These are phyloP conservation scores for Cosmopolites sordidus DNA, from an alignment of 2,888 invertebrate species.

Conservation along the genomic window DNA sequence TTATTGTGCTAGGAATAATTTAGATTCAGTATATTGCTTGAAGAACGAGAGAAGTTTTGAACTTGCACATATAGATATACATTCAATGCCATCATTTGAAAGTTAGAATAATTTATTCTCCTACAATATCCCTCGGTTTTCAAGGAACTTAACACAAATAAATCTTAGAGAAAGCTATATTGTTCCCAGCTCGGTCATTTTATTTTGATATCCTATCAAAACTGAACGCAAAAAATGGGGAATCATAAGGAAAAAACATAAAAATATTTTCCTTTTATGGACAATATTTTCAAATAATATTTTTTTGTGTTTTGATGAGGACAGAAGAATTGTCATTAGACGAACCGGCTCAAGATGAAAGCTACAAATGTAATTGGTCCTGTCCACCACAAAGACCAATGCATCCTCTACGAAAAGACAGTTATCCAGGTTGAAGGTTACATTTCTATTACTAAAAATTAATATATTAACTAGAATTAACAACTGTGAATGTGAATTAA, in stretches of 20 bases:
- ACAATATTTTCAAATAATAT: neutral
- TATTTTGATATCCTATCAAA: constrained; percentile 1
- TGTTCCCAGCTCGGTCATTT: neutral
- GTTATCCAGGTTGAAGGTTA: constrained; percentile 32
- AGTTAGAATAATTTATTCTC: constrained; percentile 5
- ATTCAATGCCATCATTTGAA: neutral
- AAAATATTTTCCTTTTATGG: no score
- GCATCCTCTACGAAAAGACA: constrained; percentile 8
- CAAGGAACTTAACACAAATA: neutral
- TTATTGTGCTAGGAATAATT: neutral
- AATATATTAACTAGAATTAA: constrained; percentile 28
- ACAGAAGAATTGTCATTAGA: constrained; percentile 20
- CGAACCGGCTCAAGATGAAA: constrained; percentile 34
- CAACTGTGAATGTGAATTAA: no score
- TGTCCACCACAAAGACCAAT: constrained; percentile 17
- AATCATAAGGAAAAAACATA: no score
- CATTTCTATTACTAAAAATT: constrained; percentile 21
- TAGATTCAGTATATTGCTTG: neutral
- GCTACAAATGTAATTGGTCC: constrained; percentile 29
- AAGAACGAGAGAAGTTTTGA: neutral
- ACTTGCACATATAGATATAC: neutral
- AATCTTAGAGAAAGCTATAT: neutral
- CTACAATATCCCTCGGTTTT: neutral
- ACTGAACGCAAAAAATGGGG: neutral
- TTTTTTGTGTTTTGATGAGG: neutral